phyloP scores from a whole-genome alignment of 2,113 vertebrate species.

The Ptilonorhynchus violaceus region DNA sequence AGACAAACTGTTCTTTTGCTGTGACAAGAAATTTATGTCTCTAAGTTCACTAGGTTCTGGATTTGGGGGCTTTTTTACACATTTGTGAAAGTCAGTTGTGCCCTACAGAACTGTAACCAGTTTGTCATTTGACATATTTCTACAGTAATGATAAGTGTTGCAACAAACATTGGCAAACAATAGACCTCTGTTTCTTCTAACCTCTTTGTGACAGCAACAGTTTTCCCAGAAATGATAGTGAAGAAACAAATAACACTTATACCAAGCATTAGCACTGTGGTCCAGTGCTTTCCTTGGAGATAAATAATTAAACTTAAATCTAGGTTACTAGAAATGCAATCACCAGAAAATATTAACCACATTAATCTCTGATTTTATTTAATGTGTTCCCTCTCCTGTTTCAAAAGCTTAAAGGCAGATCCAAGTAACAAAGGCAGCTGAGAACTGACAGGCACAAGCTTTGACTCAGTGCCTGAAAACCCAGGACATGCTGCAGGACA shows the following conservation, averaged over 20 bases:
- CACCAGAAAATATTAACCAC: constrained; percentile 68
- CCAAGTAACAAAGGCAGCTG: background rate
- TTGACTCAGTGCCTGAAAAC: background rate
- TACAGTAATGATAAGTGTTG: background rate
- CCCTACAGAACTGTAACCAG: background rate
- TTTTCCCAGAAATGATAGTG: background rate
- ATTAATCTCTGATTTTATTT: constrained; percentile 44
- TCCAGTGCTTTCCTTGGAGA: background rate
- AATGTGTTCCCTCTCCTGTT: background rate
- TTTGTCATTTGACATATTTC: background rate
- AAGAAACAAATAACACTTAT: background rate
- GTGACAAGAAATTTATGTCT: background rate
- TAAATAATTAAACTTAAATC: constrained; percentile 71
- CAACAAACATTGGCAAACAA: background rate
- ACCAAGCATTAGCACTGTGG: background rate
- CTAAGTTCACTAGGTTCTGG: background rate
- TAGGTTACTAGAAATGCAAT: constrained; percentile 55
- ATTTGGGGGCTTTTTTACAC: background rate
- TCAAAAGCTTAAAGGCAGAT: background rate
- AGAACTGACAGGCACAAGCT: background rate
- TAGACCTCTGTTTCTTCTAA: background rate
- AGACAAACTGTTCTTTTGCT: background rate
- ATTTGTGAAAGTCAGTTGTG: background rate
- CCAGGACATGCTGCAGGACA: background rate
- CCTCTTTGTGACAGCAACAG: background rate